Evolutionary conservation across 2,113 vertebrate genomes (phyloP), one percentile per base, ranked within the genome.

Genomic region (Entelurus aequoreus): DNA sequence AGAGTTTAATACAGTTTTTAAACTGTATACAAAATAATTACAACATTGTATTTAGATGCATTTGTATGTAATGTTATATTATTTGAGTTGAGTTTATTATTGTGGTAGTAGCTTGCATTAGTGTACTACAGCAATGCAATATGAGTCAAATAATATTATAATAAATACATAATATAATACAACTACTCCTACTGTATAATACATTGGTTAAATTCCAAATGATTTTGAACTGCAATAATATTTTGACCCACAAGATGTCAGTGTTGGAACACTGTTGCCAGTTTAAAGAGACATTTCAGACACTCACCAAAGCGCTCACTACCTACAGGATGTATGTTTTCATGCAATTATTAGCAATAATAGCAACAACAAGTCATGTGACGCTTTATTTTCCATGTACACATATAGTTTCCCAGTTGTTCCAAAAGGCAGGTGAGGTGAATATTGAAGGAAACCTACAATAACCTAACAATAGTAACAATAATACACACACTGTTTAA

Each of bases 191-290:
- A 49, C 48, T 49, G 19, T 6, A 0, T 49, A 49, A 2, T 49
- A 16, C 48, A 16, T 1, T 16, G 7, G 7, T 8, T 48, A 48
- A 48, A 35, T 50, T 50, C 0, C 8, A 28, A 52, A 14, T 55
- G 54, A 28, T 28, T 10, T 56, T 56, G 38, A 11, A 10, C 11
- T 62, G 75, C 52, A 67, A 40, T 62, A 16, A 7, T 5, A 1
- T 0, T 1, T 36, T 0, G 53, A 54, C 14, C 75, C 83, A 77
- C 80, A 67, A 0, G 8, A 50, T 68, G 85, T 70, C 81, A 83
- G 80, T 77, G 38, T 80, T 62, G 57, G 44, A 68, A 15, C 74
- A 54, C 44, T 9, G 42, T 64, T 57, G 50, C 19, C 19, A 12
- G 8, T 51, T 11, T 16, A 16, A 49, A 49, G 15, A 16, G 9